Evolutionary conservation across 1,140 invertebrate species (phyloP), one percentile per base, ranked within the genome.

Genomic region (Ooceraea biroi): DNA sequence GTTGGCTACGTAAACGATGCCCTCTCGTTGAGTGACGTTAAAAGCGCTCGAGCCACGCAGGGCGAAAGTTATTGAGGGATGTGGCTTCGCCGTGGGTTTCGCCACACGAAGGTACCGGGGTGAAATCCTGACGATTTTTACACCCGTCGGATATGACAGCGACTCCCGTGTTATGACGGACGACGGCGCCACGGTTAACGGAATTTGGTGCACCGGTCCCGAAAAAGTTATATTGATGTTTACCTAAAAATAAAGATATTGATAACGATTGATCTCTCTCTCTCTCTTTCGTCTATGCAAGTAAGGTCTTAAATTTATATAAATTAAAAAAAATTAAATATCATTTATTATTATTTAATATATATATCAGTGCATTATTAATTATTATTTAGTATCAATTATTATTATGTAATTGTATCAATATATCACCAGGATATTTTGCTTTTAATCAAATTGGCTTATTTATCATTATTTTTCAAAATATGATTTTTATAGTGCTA

Each of bases 1-100:
- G 88, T 96, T 92, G 2, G 91, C 86, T 0, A 96, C 95, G 87
- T 95, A 96, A 22, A 96, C 84, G 68, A 96, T 96, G 0, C 96
- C 96, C 46, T 93, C 95, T 0, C 63, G 91, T 7, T 85, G 61
- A 0, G 96, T 96, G 12, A 96, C 93, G 48, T 94, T 94, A 86
- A 96, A 96, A 7, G 95, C 94, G 8, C 69, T 77, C 8, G 91
- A 91, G 3, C 91, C 90, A 8, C 84, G 61, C 12, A 93, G 55
- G 71, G 10, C 84, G 63, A 94, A 94, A 36, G 60, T 82, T 25
- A 92, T 78, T 8, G 85, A 91, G 63, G 88, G 71, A 84, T 90
- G 87, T 55, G 85, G 87, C 58, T 91, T 91, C 41, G 44, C 78
- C 0, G 57, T 63, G 1, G 94, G 94, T 72, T 93, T 92, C n/a